A percentile compares a stretch with the other conserved stretches of the same genome.
phyloP scores from a whole-genome alignment of 2,888 invertebrate genomes.

The Agrochola macilenta region DNA sequence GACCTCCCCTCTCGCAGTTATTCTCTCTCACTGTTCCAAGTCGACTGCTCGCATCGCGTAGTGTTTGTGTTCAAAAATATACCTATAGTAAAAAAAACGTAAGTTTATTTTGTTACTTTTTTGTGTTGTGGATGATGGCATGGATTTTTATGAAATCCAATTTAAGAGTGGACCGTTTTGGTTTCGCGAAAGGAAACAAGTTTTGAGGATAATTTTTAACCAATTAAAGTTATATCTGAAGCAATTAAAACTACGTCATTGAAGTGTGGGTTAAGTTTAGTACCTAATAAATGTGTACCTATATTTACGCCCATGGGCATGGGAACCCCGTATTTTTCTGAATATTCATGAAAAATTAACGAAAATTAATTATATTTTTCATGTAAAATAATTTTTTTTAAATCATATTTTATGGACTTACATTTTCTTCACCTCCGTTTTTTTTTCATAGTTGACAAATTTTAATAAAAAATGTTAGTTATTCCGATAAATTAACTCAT shows the following conservation, averaged over 20 bases:
- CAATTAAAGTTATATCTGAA: constrained; percentile 7
- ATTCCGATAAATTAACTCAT: too few species aligned
- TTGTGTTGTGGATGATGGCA: constrained; percentile 11
- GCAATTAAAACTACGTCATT: constrained; percentile 13
- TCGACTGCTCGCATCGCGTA: constrained; percentile 70
- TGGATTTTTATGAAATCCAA: not conserved
- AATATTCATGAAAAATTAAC: too few species aligned
- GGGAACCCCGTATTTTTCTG: too few species aligned
- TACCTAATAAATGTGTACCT: not conserved
- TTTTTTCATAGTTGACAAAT: too few species aligned
- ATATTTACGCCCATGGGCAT: too few species aligned
- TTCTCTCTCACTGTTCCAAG: constrained; percentile 71
- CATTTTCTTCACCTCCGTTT: too few species aligned
- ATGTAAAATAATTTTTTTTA: too few species aligned
- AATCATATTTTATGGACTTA: too few species aligned
- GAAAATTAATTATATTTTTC: too few species aligned
- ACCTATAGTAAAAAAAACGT: constrained; percentile 72
- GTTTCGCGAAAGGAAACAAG: constrained; percentile 3
- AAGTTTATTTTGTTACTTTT: constrained; percentile 68
- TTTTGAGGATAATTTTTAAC: constrained; percentile 7
- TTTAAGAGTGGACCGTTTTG: not conserved
- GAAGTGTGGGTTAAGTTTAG: not conserved
- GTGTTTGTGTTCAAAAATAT: constrained; percentile 65
- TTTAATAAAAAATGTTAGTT: too few species aligned
- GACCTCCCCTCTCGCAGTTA: constrained; percentile 78